Conservation (phyloP, 2,888 invertebrate genomes). For the Tinea semifulvella region DNA sequence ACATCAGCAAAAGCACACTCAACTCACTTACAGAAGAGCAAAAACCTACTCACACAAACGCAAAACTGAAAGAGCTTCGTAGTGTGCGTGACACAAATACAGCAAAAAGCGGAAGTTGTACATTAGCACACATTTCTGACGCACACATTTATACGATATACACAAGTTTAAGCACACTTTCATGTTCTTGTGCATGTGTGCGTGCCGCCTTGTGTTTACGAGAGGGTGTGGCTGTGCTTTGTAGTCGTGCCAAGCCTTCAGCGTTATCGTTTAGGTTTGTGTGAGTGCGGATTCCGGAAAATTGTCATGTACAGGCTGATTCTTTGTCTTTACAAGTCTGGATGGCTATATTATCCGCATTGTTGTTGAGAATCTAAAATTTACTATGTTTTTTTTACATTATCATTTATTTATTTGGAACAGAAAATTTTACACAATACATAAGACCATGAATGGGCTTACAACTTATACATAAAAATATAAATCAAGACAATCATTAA, state of each 20-base stretch:
- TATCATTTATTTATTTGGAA: too few species aligned
- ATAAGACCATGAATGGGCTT: too few species aligned
- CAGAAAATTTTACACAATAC: too few species aligned
- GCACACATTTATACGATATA: slow-evolving; percentile 30
- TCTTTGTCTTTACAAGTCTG: too few species aligned
- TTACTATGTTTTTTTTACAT: too few species aligned
- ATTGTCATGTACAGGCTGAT: slow-evolving; percentile 4
- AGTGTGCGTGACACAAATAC: slow-evolving; percentile 51
- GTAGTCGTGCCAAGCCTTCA: neutral
- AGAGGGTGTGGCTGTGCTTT: slow-evolving; percentile 39
- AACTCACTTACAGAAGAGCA: neutral
- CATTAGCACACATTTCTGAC: slow-evolving; percentile 56
- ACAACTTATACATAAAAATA: too few species aligned
- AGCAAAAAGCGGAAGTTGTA: slow-evolving; percentile 50
- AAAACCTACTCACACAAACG: neutral
- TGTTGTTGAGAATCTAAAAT: too few species aligned
- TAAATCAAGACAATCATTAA: too few species aligned
- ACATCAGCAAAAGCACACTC: slow-evolving; percentile 13
- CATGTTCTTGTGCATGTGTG: slow-evolving; percentile 35
- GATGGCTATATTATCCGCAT: too few species aligned
- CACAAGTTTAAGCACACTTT: slow-evolving; percentile 32
- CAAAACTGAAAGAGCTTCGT: slow-evolving; percentile 12
- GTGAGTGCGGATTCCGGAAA: slow-evolving; percentile 11
- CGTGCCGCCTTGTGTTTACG: slow-evolving; percentile 46
- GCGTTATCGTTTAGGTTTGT: neutral